Percentiles rank a stretch among this genome's conserved stretches.
These are phyloP conservation scores for Prochilodus magdalenae DNA, from an alignment of 2,113 vertebrate genomes.

Conservation along the genomic window DNA sequence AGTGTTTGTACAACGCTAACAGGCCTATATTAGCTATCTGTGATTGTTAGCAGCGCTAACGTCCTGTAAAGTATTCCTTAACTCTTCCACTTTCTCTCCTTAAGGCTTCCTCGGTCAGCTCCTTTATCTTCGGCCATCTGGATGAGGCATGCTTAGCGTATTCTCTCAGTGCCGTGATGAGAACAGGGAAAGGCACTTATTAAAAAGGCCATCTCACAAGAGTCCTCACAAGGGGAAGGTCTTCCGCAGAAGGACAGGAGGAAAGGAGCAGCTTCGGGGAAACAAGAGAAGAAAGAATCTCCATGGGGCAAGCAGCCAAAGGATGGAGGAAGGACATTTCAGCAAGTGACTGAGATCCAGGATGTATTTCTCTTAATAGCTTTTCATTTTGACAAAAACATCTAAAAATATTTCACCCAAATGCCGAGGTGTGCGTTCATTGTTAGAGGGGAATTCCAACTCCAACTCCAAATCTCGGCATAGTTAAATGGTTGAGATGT, in stretches of 20 bases:
- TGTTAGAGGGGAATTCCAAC: not conserved
- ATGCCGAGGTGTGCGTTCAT: not conserved
- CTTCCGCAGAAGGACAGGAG: slow-evolving; percentile 76
- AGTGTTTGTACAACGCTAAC: not conserved
- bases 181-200: slow-evolving; percentile 83
- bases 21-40: not conserved
- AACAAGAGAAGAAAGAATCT: slow-evolving; percentile 73
- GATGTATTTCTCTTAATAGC: slow-evolving; percentile 30
- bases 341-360: slow-evolving; percentile 8
- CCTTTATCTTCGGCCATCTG: slow-evolving; percentile 76
- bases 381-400: not conserved
- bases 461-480: not conserved
- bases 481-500: not conserved
- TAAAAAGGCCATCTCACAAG: slow-evolving; percentile 83
- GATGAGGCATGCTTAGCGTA: slow-evolving; percentile 80
- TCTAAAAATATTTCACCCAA: not conserved
- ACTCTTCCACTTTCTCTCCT: slow-evolving; percentile 19
- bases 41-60: not conserved
- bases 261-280: slow-evolving; percentile 79
- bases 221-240: slow-evolving; percentile 78
- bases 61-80: not conserved
- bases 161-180: slow-evolving; percentile 75
- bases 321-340: slow-evolving; percentile 26
- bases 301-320: slow-evolving; percentile 53
- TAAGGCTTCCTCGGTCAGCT: slow-evolving; percentile 77